phyloP scores from a whole-genome alignment of 2,113 vertebrate genomes.

The Terrapene triunguis region DNA sequence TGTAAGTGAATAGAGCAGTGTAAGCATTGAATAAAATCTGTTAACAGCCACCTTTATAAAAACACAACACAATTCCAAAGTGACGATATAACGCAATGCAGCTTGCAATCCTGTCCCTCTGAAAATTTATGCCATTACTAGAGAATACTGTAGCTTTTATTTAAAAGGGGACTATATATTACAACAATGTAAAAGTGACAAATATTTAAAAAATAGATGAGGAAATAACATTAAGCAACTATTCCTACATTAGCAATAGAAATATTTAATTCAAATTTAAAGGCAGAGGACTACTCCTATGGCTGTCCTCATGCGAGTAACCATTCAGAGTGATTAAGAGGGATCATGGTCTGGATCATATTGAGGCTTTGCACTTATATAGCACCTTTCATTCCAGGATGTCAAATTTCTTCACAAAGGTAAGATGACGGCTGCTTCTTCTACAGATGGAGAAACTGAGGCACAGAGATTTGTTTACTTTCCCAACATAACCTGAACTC shows the following conservation, averaged over 20 bases:
- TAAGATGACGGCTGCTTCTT: background rate
- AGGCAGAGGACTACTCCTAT: background rate
- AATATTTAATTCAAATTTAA: background rate
- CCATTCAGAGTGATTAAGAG: background rate
- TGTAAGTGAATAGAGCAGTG: slow-evolving; percentile 9
- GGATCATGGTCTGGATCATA: no score
- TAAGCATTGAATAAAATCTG: slow-evolving; percentile 24
- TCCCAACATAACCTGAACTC: background rate
- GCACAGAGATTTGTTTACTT: background rate
- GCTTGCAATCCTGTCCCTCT: background rate
- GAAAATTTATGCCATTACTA: background rate
- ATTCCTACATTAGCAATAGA: background rate
- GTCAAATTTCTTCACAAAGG: background rate
- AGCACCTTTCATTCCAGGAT: background rate
- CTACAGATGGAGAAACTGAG: background rate
- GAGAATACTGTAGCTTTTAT: background rate
- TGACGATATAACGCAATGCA: background rate
- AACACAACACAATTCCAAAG: background rate
- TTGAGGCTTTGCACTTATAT: no score
- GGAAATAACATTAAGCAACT: background rate
- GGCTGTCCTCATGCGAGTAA: background rate
- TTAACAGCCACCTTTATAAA: background rate
- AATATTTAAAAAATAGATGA: slow-evolving; percentile 49
- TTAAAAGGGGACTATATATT: slow-evolving; percentile 18
- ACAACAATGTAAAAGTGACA: slow-evolving; percentile 43